Base-by-base conservation (phyloP, 2,888 invertebrate genomes). In the Melieria omissa region DNA sequence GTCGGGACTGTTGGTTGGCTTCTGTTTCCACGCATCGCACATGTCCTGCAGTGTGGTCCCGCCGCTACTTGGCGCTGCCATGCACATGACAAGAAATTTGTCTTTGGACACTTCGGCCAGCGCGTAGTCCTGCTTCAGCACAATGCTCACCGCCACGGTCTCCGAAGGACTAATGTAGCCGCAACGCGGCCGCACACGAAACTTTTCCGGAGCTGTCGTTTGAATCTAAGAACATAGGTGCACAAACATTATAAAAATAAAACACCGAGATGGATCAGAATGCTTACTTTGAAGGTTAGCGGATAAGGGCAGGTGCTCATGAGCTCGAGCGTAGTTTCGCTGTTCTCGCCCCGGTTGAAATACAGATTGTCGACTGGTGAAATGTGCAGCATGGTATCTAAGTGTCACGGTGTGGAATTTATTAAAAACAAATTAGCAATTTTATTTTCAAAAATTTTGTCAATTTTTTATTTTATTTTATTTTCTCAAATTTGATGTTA, bases 121-220 rank as follows among this genome's bases (percentile, higher is more conserved):
- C 74, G 91, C 91, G 80, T 92, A 93, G 5, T 93, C 94, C 12
- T 92, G 89, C 80, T 94, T 93, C 1, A 97, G 89, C 5, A 92
- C 91, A 3, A 97, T 93, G 54, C 89, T 89, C 0, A 97, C 91
- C 0, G 89, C 88, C 54, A 91, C 89, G 0, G 89, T 88, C 4
- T 89, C 90, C 8, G 92, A 92, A 0, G 92, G 90, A 2, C 89
- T 87, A 66, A 98, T 84, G 6, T 91, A 88, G 0, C 97, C 97
- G 6, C 93, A 91, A 80, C 95, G 96, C 0, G 97, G 98, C 67
- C 95, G 90, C 1, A 99, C 98, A 46, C 96, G 89, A 88, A 96
- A 98, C 86, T 97, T 97, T 81, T 97, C 96, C 0, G 98, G 98
- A 0, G 97, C 94, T 4, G 98, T 98, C 12, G 98, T 98, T 87